Evolutionary conservation across 2,797 vertebrate species (phyloP), one percentile per base, ranked within the genome.

Genomic region (Bradypus variegatus): DNA sequence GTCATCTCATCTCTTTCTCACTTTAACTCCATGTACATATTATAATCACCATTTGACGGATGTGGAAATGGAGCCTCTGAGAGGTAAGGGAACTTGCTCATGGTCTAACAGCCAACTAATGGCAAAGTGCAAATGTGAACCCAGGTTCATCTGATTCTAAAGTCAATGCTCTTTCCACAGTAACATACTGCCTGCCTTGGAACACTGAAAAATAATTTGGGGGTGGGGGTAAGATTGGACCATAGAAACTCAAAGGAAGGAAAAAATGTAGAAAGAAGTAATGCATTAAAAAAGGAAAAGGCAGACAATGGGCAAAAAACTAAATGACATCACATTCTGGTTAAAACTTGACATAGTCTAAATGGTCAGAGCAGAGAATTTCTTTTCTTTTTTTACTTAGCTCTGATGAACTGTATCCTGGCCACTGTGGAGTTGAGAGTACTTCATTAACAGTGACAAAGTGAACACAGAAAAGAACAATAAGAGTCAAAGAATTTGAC

Each of bases 211-310:
- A 58, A 36, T 25, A 84, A 89, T 70, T 87, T 75, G 53, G 36
- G 31, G 50, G n/a, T 48, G 62, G 13, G 53, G 69, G 87, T 87
- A 70, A 81, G 91, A 88, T 80, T 84, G 36, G 80, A 92, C 86
- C 50, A 50, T 1, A 91, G 33, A 50, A 31, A 69, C 78, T 90
- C 38, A 84, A 86, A 69, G 53, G 31, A 84, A 81, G 58, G 48
- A 48, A 87, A 64, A 78, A 73, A 89, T 48, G 10, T 5, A 85
- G 23, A 58, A 38, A 53, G 78, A 93, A 36, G 70, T 5, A 45
- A 85, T 23, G 21, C 19, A 55, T 85, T 89, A 14, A 38, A 65
- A 92, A 91, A 94, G 69, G 58, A 88, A 88, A 31, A 90, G 41
- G 27, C 29, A 70, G 72, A 82, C 48, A 62, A 88, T 2, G 75